Percentiles rank a stretch among this genome's conserved stretches.
Evolutionary conservation across 1,140 invertebrate genomes (phyloP).

Genomic region (Phocides pigmalion): DNA sequence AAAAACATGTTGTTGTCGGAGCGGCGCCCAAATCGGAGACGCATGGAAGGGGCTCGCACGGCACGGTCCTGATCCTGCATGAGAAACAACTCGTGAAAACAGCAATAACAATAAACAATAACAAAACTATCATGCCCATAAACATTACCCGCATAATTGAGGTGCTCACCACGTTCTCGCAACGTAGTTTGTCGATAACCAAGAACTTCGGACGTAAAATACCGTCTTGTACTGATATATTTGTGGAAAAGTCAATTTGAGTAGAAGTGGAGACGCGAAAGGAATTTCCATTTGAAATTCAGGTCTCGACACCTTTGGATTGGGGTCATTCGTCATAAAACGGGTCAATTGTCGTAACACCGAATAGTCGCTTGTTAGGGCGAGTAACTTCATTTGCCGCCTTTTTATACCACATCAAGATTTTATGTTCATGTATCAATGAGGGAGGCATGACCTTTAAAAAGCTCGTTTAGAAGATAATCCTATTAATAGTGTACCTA

Average conservation of each 20-base stretch:
- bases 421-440: conserved; percentile 54
- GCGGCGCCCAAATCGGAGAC: conserved; percentile 86
- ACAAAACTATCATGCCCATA: conserved; percentile 15
- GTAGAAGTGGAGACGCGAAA: conserved; percentile 7
- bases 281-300: conserved; percentile 29
- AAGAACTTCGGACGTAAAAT: conserved; percentile 31
- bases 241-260: not conserved
- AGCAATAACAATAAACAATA: conserved; percentile 42
- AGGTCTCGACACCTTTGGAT: conserved; percentile 38
- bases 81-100: conserved; percentile 39
- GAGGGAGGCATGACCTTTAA: conserved; percentile 1
- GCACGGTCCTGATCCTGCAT: conserved; percentile 69
- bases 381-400: conserved; percentile 60
- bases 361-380: conserved; percentile 67
- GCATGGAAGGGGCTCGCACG: conserved; percentile 85
- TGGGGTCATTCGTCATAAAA: conserved; percentile 55
- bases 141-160: conserved; percentile 36
- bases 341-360: conserved; percentile 62
- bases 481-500: not conserved
- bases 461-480: conserved; percentile 14
- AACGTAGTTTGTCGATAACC: conserved; percentile 18
- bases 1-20: conserved; percentile 85
- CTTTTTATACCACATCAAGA: conserved; percentile 60
- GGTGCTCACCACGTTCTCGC: conserved; percentile 32
- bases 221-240: conserved; percentile 2